Evolutionary conservation across 1,140 invertebrate species (phyloP).

Genomic region (Dendrolimus punctatus): DNA sequence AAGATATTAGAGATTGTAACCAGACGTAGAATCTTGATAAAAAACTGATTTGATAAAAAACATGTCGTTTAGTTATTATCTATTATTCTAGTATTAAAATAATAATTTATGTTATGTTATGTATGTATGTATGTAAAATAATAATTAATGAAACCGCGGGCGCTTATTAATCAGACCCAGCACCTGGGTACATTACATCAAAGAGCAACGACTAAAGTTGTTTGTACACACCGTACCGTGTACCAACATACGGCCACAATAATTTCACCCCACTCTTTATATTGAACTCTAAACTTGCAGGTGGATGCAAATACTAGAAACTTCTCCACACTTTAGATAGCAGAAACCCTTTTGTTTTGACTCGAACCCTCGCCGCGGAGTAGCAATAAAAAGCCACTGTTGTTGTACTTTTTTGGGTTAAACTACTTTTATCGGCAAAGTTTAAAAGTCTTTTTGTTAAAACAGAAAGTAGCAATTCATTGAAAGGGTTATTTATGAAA

Average conservation of each 20-base stretch:
- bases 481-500: too few relatives aligned
- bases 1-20: too few relatives aligned
- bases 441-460: too few relatives aligned
- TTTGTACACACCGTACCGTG: constrained; percentile 23
- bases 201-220: constrained; percentile 22
- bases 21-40: too few relatives aligned
- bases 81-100: background rate
- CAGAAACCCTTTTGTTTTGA: constrained; percentile 14
- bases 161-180: constrained; percentile 4
- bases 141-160: constrained; percentile 3
- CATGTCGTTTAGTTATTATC: too few relatives aligned
- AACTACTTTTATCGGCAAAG: background rate
- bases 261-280: constrained; percentile 39
- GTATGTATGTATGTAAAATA: too few relatives aligned
- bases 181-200: constrained; percentile 1
- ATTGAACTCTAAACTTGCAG: constrained; percentile 21
- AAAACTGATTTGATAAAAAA: too few relatives aligned
- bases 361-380: constrained; percentile 15
- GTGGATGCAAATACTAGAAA: constrained; percentile 20
- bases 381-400: constrained; percentile 11
- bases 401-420: constrained; percentile 6
- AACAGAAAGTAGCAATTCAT: too few relatives aligned
- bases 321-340: constrained; percentile 5
- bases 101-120: constrained; percentile 1
- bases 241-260: constrained; percentile 31